Evolutionary conservation across 2,888 invertebrate species (phyloP).

Genomic region (Patella pellucida): DNA sequence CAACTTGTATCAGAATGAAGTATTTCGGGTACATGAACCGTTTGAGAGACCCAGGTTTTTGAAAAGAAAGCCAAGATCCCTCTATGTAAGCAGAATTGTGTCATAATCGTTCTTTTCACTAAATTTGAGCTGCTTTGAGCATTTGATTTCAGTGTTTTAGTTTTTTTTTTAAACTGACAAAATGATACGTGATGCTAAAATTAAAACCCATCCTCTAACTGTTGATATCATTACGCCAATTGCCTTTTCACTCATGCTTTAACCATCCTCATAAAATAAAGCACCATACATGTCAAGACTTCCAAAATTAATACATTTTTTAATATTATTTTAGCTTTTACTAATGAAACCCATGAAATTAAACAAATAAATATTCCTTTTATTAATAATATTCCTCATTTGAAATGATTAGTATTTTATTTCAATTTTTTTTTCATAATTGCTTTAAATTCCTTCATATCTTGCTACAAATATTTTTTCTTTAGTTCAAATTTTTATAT

Average conservation of each 20-base stretch:
- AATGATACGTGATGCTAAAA: neutral
- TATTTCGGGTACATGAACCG: neutral
- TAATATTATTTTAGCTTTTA: no score
- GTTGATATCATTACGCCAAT: neutral
- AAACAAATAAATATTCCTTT: no score
- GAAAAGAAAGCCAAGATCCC: conserved; percentile 4
- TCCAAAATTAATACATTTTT: neutral
- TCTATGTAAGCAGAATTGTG: conserved; percentile 8
- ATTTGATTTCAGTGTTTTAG: neutral
- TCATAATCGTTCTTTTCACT: neutral
- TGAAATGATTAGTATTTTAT: no score
- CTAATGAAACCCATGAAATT: no score
- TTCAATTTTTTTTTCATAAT: no score
- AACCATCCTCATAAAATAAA: neutral
- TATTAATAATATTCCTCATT: no score
- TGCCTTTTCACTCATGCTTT: conserved; percentile 1
- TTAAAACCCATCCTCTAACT: neutral
- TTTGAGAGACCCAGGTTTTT: conserved; percentile 2
- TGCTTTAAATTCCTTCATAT: no score
- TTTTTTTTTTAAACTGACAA: conserved; percentile 2
- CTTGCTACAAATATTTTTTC: no score
- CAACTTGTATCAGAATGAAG: conserved; percentile 4
- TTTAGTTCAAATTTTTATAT: no score
- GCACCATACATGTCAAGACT: conserved; percentile 4
- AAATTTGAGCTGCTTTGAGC: conserved; percentile 6